Conservation (phyloP, 2,888 invertebrate species). For the Apamea sordens region DNA sequence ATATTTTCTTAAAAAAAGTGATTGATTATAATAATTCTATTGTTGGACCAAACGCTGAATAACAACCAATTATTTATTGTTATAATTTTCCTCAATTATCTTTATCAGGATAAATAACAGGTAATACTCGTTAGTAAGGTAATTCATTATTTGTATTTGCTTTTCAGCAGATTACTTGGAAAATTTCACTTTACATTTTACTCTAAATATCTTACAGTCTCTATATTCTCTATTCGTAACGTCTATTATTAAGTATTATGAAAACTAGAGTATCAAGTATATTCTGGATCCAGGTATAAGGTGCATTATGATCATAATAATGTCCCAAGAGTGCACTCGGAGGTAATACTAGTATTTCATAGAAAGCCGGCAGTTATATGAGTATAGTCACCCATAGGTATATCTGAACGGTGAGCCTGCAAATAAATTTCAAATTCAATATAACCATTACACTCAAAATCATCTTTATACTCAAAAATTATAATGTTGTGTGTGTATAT, state of each 20-base stretch:
- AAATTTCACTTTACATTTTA: background rate
- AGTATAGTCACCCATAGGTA: background rate
- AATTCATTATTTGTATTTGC: background rate
- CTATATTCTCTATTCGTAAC: background rate
- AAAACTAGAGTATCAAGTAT: background rate
- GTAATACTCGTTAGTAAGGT: background rate
- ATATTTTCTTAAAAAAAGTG: background rate
- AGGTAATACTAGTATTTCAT: conserved; percentile 19
- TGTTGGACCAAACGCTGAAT: background rate
- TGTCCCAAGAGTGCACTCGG: conserved; percentile 18
- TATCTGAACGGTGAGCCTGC: background rate
- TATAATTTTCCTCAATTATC: background rate
- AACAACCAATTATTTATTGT: no score
- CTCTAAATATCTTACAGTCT: background rate
- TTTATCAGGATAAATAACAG: background rate
- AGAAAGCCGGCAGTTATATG: background rate
- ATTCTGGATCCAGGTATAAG: background rate
- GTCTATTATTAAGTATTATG: background rate
- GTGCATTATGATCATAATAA: conserved; percentile 13
- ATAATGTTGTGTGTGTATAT: background rate
- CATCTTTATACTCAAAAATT: background rate
- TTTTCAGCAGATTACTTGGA: background rate
- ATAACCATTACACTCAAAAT: background rate
- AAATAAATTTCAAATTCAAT: background rate
- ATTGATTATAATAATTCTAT: background rate